A percentile compares a stretch with the other conserved stretches of the same genome.
Conservation (phyloP, 1,140 invertebrate genomes). For the Cydia splendana region DNA sequence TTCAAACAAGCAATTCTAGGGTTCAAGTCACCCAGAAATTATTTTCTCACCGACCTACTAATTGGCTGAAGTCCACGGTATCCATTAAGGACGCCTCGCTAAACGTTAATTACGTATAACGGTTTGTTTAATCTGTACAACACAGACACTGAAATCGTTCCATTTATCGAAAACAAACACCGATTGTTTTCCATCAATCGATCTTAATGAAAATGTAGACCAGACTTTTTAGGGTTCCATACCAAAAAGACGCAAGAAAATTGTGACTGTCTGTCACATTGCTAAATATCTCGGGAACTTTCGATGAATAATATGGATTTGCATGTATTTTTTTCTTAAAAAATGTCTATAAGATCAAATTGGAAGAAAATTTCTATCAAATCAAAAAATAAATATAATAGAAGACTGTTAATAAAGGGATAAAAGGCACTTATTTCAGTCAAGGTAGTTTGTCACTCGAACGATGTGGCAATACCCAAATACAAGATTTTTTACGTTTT, state of each 20-base stretch:
- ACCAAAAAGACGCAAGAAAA: no score
- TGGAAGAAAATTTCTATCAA: not conserved
- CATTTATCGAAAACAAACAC: conserved; percentile 50
- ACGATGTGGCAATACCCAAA: no score
- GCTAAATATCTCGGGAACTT: no score
- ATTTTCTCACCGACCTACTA: not conserved
- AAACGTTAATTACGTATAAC: conserved; percentile 55
- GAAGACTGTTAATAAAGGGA: no score
- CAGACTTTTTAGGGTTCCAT: not conserved
- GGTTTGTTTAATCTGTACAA: conserved; percentile 50
- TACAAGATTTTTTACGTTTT: no score
- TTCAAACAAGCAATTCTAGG: not conserved
- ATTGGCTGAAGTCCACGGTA: conserved; percentile 35
- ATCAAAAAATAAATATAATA: no score
- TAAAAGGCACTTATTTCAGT: no score
- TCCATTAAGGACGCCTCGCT: conserved; percentile 53
- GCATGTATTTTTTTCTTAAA: no score
- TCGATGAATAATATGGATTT: no score
- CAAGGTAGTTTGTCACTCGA: no score
- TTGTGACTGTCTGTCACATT: no score
- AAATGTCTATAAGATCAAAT: no score
- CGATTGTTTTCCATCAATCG: conserved; percentile 37
- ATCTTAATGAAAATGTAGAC: not conserved
- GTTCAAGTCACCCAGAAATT: not conserved
- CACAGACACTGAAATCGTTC: conserved; percentile 44